These are phyloP conservation scores for Tetramorium alpestre DNA, from an alignment of 1,140 invertebrate species.

Conservation along the genomic window DNA sequence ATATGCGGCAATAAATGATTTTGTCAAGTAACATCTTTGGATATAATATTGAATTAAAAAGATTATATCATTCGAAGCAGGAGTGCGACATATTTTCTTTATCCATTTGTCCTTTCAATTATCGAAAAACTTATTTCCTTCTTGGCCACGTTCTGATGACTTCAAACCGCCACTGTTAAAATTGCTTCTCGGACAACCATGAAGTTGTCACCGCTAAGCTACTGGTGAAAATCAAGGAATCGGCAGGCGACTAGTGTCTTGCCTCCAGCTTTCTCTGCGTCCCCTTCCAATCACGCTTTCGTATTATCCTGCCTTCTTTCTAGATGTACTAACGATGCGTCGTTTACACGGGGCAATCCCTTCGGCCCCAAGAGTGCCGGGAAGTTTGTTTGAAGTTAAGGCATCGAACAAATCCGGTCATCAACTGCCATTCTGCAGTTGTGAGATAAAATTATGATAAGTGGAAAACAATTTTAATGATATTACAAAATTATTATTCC, in stretches of 20 bases:
- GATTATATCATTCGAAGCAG: not conserved
- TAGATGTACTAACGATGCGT: conserved; percentile 77
- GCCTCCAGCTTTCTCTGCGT: conserved; percentile 6
- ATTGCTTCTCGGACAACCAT: conserved; percentile 49
- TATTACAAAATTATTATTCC: not conserved
- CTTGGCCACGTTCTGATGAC: conserved; percentile 53
- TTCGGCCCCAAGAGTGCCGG: conserved; percentile 70
- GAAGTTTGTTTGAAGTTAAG: conserved; percentile 78
- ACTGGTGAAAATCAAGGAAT: conserved; percentile 33
- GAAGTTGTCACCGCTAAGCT: conserved; percentile 50
- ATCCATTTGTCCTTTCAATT: not conserved
- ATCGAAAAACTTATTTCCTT: not conserved
- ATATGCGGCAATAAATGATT: not conserved
- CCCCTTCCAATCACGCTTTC: conserved; percentile 26
- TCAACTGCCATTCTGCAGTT: conserved; percentile 59
- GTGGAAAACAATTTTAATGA: not conserved
- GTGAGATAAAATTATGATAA: not conserved
- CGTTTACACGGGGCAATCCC: conserved; percentile 77
- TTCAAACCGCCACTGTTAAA: conserved; percentile 61
- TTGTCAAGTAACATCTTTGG: not conserved
- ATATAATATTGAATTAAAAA: not conserved
- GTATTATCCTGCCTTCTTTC: conserved; percentile 35
- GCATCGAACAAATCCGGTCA: conserved; percentile 60
- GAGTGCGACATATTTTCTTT: not conserved
- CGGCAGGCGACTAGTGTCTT: not conserved